Evolutionary conservation across 1,140 invertebrate genomes (phyloP), one percentile per base, ranked within the genome.

Genomic region (Andricus grossulariae): DNA sequence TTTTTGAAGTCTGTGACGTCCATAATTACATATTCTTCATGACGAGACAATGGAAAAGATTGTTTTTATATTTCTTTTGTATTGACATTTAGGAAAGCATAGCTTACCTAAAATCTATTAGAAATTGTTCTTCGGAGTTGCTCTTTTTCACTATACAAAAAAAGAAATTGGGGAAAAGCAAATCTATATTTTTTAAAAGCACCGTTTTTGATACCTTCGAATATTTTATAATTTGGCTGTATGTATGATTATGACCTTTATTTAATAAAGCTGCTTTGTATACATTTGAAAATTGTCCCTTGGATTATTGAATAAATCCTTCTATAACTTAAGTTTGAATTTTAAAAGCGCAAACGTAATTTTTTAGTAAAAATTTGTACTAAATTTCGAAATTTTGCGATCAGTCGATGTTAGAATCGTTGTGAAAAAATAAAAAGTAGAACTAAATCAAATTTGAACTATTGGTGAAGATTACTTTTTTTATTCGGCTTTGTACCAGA

Each of bases 241-340:
- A 66, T 66, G 25, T 66, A 66, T 16, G 39, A 66, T n/a, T n/a
- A n/a, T 25, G 60, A 39, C 6, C 39, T 66, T 66, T 66, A 39
- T 66, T 66, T 66, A 66, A 66, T 66, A 66, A 66, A 66, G 60
- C 60, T 66, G 18, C 54, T 55, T 66, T 66, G 25, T 39, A 66
- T 66, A 66, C 25, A 66, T 45, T 25, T 32, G 13, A 60, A 32
- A 32, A 15, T 60, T 60, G 25, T 15, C 16, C n/a, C 50, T 32
- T 16, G 32, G n/a, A 54, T 54, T 73, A 32, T 19, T 25, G 3
- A 3, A 72, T 19, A 0, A 16, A 10, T 18, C 39, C 50, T 19
- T 50, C 18, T 21, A 8, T 25, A 54, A 54, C 25, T 32, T 32
- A 5, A 19, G 16, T 54, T 54, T 18, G 3, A 54, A 10, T 54